Evolutionary conservation across 2,113 vertebrate genomes (phyloP), one percentile per base, ranked within the genome.

Genomic region (Mixornis gularis): DNA sequence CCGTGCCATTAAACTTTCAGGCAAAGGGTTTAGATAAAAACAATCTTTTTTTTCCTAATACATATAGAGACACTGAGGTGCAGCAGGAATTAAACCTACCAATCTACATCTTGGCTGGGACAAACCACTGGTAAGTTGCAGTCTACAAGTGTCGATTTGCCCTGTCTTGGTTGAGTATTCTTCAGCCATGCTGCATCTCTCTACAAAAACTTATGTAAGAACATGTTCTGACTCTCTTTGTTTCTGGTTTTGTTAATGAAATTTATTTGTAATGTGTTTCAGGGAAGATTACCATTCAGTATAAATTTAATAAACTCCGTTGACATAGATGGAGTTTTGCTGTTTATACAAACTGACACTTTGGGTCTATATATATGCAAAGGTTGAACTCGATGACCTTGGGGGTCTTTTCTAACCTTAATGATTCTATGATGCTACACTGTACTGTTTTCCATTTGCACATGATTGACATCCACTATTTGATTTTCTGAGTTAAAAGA

Each of bases 171-270:
- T 10, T 41, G 8, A 52, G 13, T 12, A 22, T 71, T 69, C 12
- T 76, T 11, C 17, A 79, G 18, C 8, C 34, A 52, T 0, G 0
- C 3, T 55, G 12, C 3, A 7, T 41, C 52, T 21, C 3, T 48
- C 12, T 25, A 40, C 9, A 24, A 60, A 46, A 59, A 3, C 2
- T 25, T 70, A 17, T 32, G 5, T 26, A 38, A 48, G 25, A 49
- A 51, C 41, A 36, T 49, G 3, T 69, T 66, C 34, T 49, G 20
- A 19, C 2, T 40, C 32, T 55, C 25, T 87, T 65, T 74, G 12
- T 51, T 81, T 55, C 27, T 81, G 5, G 6, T 78, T 89, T 83
- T 77, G 9, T 2, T 63, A 62, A 49, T 74, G 2, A 78, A 60
- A 43, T 70, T 52, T 44, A 56, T 74, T 76, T 71, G 24, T 44